Percentiles rank a stretch among this genome's conserved stretches.
These are phyloP conservation scores for Amazonetta brasiliensis DNA, from an alignment of 2,797 vertebrate genomes.

Conservation along the genomic window DNA sequence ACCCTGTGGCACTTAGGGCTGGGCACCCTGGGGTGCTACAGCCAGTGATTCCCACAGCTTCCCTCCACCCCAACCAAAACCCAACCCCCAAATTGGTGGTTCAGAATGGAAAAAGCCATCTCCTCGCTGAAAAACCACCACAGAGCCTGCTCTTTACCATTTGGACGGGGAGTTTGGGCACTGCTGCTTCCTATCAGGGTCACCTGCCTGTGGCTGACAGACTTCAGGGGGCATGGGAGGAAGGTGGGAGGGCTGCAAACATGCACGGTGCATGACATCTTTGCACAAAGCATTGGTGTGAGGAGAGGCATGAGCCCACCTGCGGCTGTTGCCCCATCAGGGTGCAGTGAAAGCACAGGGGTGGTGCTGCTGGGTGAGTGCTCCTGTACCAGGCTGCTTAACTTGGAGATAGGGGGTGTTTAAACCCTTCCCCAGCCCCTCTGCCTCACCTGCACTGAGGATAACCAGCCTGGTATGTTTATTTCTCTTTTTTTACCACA, in stretches of 20 bases:
- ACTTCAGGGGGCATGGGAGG: no score
- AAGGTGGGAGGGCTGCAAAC: no score
- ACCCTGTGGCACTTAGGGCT: no score
- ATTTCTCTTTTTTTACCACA: not conserved
- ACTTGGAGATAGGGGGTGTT: not conserved
- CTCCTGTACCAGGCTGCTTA: rapidly evolving
- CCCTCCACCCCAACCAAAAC: not conserved
- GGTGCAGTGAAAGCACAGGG: not conserved
- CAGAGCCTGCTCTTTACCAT: no score
- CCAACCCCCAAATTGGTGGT: rapidly evolving
- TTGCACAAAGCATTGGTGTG: no score
- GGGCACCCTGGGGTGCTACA: not conserved
- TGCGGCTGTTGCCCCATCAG: not conserved
- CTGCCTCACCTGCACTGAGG: not conserved
- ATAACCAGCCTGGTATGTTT: no score
- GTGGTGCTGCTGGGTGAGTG: not conserved
- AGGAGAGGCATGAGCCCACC: no score
- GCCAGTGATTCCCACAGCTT: not conserved
- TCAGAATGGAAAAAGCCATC: not conserved
- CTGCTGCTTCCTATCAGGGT: rapidly evolving
- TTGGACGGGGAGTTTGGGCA: rapidly evolving
- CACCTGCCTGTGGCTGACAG: rapidly evolving
- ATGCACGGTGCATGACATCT: no score
- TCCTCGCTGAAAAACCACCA: not conserved
- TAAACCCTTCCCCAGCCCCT: rapidly evolving